phyloP scores from a whole-genome alignment of 2,113 vertebrate species.

The Vanacampus margaritifer region DNA sequence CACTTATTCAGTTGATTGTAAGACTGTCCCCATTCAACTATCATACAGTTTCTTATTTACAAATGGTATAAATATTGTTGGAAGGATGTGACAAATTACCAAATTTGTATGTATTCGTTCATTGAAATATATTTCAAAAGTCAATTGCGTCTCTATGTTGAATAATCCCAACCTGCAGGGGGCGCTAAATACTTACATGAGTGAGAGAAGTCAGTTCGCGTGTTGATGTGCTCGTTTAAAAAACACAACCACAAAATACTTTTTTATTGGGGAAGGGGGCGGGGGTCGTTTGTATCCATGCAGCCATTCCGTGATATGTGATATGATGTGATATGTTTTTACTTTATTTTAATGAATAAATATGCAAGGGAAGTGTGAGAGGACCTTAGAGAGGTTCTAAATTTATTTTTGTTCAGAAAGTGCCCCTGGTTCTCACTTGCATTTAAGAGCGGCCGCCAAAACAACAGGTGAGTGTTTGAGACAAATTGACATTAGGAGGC shows the following conservation, averaged over 20 bases:
- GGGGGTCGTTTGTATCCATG: not conserved
- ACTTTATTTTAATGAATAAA: not conserved
- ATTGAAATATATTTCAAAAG: no score
- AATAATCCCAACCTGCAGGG: constrained; percentile 54
- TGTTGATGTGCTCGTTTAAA: not conserved
- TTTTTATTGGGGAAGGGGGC: no score
- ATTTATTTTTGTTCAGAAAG: not conserved
- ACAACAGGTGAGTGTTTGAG: constrained; percentile 20
- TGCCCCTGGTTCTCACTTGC: not conserved
- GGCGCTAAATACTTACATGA: constrained; percentile 50
- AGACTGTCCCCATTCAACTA: not conserved
- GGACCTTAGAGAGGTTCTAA: constrained; percentile 3
- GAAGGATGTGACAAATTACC: no score
- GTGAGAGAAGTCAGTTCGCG: not conserved
- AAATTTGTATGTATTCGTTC: no score
- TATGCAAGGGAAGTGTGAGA: not conserved
- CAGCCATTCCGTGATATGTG: no score
- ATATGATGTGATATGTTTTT: not conserved
- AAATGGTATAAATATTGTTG: no score
- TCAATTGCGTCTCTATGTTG: not conserved
- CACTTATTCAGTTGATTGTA: not conserved
- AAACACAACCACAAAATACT: constrained; percentile 6
- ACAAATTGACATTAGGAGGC: constrained; percentile 9
- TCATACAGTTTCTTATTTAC: no score
- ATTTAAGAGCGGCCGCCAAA: constrained; percentile 21